These are phyloP conservation scores for Apamea crenata DNA, from an alignment of 2,888 invertebrate species.

Conservation along the genomic window DNA sequence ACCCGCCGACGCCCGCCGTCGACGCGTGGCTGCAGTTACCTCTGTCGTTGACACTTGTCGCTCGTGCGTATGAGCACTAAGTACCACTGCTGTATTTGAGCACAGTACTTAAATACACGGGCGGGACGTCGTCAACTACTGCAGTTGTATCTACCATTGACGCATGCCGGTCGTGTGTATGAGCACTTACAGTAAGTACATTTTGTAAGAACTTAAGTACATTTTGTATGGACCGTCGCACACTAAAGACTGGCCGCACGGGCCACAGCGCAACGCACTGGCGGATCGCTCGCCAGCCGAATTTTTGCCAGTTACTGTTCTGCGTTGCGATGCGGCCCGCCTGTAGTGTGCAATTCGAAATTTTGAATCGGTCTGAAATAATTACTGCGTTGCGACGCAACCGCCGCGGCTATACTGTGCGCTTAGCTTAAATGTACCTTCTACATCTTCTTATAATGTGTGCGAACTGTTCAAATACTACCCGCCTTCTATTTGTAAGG, in stretches of 20 bases:
- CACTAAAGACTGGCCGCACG: no score
- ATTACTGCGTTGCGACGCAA: not conserved
- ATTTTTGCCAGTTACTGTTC: not conserved
- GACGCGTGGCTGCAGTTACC: no score
- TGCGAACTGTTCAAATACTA: slow-evolving; percentile 63
- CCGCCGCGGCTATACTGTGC: not conserved
- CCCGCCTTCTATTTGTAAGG: slow-evolving; percentile 68
- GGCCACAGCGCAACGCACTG: not conserved
- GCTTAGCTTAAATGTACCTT: slow-evolving; percentile 21
- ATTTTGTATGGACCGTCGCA: not conserved
- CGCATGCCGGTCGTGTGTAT: no score
- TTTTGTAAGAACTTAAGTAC: not conserved
- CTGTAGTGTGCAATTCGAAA: not conserved
- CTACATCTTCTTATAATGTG: slow-evolving; percentile 19
- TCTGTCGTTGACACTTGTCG: no score
- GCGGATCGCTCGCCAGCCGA: no score
- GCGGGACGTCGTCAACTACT: no score
- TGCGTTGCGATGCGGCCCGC: not conserved
- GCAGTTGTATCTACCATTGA: no score
- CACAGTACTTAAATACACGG: no score
- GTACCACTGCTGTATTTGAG: no score
- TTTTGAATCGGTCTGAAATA: not conserved
- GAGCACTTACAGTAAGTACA: not conserved
- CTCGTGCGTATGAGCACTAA: no score
- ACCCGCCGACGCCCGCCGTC: no score